Evolutionary conservation across 1,140 invertebrate species (phyloP), one percentile per base, ranked within the genome.

Genomic region (Trichonephila clavipes): DNA sequence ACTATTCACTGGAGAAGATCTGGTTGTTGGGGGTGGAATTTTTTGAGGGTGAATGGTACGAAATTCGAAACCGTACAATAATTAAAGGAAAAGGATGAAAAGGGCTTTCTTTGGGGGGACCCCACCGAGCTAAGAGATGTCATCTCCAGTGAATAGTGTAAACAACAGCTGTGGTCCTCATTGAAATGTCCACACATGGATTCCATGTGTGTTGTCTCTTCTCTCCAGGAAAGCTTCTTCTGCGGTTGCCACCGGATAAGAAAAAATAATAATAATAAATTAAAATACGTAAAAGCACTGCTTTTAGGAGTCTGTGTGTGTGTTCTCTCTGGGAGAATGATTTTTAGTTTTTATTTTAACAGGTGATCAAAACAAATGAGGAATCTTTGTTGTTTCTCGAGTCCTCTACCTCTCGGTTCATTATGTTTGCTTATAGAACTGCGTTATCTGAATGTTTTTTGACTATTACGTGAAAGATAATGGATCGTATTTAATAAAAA

Each of bases 121-220:
- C 28, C 72, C 72, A 77, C 72, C 28, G 72, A 77, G 72, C 28
- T 77, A 77, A 69, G 72, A 34, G 16, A 77, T 77, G 28, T 77
- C 72, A 34, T 40, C 69, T 34, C n/a, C 69, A 14, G 69, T n/a
- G 24, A 28, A 77, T 77, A 77, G 28, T 77, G 72, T 77, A 77
- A 77, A 77, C 72, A 77, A 77, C 72, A 77, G 72, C 72, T 77
- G 72, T 77, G 18, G 72, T 34, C 72, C 18, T 77, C 72, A 77
- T 40, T 28, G 72, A 77, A 34, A 77, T 34, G 72, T 77, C 28
- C 72, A 77, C 72, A 77, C 72, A 3, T 77, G 72, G 72, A 77
- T 34, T 77, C 72, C 72, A 77, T 77, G 28, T 77, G 72, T 77
- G 72, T 77, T 77, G 12, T 77, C 72, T 77, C 72, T 34, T 8